Conservation (phyloP, 2,888 invertebrate species). For the Ophioninae sp. region DNA sequence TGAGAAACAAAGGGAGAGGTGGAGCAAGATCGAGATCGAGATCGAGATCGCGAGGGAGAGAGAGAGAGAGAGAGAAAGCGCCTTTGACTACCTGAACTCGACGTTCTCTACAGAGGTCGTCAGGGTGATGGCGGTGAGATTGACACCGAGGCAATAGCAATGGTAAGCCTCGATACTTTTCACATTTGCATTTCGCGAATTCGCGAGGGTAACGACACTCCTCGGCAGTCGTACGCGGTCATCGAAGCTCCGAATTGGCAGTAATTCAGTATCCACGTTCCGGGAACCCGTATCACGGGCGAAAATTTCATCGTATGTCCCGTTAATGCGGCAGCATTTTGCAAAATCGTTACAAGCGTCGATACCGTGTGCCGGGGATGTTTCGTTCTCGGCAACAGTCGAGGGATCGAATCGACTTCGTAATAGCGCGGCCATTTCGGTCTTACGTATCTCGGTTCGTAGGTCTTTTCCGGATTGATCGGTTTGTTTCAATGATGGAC, state of each 20-base stretch:
- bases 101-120: constrained; percentile 68
- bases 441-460: constrained; percentile 13
- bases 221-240: constrained; percentile 30
- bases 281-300: background rate
- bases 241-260: background rate
- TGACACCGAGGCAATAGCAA: constrained; percentile 74
- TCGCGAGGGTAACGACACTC: constrained; percentile 40
- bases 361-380: constrained; percentile 64
- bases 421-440: background rate
- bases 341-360: constrained; percentile 71
- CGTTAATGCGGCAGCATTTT: constrained; percentile 36
- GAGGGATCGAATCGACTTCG: constrained; percentile 26
- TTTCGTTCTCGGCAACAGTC: background rate
- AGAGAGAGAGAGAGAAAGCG: background rate
- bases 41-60: no score
- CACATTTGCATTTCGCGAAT: constrained; percentile 53
- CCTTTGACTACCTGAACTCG: constrained; percentile 74
- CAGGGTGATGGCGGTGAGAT: constrained; percentile 71
- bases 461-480: constrained; percentile 12
- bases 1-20: background rate
- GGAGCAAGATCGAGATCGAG: no score
- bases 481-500: constrained; percentile 63
- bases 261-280: background rate
- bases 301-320: background rate
- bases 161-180: constrained; percentile 72